Percentiles rank a stretch among this genome's conserved stretches.
Conservation (phyloP, 2,888 invertebrate species). For the Theodoxus fluviatilis region DNA sequence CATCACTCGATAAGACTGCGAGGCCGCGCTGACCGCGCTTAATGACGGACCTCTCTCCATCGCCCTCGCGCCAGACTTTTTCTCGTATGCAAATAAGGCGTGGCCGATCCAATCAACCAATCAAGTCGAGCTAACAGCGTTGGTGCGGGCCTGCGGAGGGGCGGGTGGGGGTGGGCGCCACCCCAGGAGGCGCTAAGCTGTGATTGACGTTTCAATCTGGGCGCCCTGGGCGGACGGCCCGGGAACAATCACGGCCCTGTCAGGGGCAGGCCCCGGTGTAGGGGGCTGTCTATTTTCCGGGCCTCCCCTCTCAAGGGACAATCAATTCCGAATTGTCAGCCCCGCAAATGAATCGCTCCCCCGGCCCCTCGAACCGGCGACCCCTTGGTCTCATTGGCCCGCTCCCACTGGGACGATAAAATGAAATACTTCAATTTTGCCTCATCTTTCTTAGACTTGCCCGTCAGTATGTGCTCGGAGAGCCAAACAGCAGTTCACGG, state of each 20-base stretch:
- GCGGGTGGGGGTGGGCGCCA: neutral
- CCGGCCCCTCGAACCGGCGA: neutral
- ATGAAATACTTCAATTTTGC: constrained; percentile 29
- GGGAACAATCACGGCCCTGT: constrained; percentile 34
- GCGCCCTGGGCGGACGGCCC: constrained; percentile 21
- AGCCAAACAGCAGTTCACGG: constrained; percentile 20
- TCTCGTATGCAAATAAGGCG: too few species aligned
- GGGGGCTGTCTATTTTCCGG: constrained; percentile 22
- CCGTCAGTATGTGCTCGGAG: constrained; percentile 23
- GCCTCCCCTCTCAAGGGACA: constrained; percentile 26
- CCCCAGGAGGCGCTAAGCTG: neutral
- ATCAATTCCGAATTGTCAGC: constrained; percentile 32
- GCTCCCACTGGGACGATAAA: constrained; percentile 30
- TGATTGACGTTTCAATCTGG: constrained; percentile 33
- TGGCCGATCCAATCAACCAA: too few species aligned
- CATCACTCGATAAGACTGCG: too few species aligned
- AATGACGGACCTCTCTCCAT: too few species aligned
- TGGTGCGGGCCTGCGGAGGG: neutral
- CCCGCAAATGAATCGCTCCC: constrained; percentile 26
- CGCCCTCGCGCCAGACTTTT: too few species aligned
- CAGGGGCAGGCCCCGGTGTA: constrained; percentile 32
- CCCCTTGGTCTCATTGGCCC: constrained; percentile 18
- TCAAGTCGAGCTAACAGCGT: neutral
- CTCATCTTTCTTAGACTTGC: constrained; percentile 28
- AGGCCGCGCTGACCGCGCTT: too few species aligned